Evolutionary conservation across 2,888 invertebrate species (phyloP), one percentile per base, ranked within the genome.

Genomic region (Hybos culiciformis): DNA sequence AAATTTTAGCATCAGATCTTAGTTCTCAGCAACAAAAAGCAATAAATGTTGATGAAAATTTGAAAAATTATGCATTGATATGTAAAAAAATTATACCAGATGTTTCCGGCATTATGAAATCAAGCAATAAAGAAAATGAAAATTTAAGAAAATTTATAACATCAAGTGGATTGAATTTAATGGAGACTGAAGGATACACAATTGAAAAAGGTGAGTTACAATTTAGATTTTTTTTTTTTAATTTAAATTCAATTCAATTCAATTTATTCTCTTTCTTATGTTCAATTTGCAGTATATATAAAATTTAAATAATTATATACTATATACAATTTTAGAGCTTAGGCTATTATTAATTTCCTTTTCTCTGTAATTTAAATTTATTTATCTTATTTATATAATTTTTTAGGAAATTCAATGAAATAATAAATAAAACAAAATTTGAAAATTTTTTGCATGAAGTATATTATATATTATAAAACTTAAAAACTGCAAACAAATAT

Each of bases 51-150:
- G 63, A 64, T 55, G 54, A 56, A 23, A 61, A 54, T 45, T 54
- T 62, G 42, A 63, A 61, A 52, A 63, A 63, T 52, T 57, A 59
- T 43, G 61, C 61, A 47, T 50, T 60, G 46, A 64, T 64, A 51
- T 62, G 62, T 52, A 58, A 56, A 52, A 62, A 61, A 55, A 53
- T 60, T 43, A 57, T 64, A 52, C 64, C 64, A 47, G 64, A 64
- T 46, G 48, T 56, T n/a, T 31, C 39, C 21, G 18, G 15, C n/a
- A 31, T 45, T 15, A 18, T 45, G 26, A 34, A 42, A 17, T 6
- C 14, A n/a, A 29, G 4, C 4, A 44, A 23, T 12, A 43, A 42
- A n/a, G 41, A 45, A 29, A 43, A 43, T 19, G 36, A 44, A 9
- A 38, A 36, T 39, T 41, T 47, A 23, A 42, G 36, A 21, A 38